Conservation (phyloP, 1,140 invertebrate species). For the Tetramorium alpestre region DNA sequence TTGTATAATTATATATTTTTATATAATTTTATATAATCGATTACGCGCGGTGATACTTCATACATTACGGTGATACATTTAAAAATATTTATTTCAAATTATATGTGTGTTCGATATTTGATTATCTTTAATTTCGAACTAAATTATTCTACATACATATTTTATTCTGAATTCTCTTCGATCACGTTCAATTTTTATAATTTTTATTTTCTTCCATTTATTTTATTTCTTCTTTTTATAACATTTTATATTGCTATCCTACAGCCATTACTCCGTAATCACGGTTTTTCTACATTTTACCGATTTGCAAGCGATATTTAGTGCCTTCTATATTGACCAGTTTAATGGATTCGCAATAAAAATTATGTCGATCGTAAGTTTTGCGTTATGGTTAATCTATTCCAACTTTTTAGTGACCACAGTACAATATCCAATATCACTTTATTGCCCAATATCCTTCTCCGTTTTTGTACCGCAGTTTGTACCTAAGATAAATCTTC, state of each 20-base stretch:
- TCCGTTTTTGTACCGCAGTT: neutral
- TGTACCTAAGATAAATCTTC: conserved; percentile 16
- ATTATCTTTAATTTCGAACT: neutral
- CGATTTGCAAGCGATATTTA: conserved; percentile 13
- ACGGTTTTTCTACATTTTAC: conserved; percentile 1
- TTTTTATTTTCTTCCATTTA: neutral
- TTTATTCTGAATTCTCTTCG: neutral
- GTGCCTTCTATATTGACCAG: neutral
- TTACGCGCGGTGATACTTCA: neutral
- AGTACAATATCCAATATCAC: conserved; percentile 28
- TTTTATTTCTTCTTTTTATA: neutral
- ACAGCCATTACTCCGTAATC: neutral
- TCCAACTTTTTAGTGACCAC: conserved; percentile 2
- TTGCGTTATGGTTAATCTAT: neutral
- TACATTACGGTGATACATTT: neutral
- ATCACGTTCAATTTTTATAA: neutral
- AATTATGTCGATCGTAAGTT: neutral
- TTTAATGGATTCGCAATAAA: neutral
- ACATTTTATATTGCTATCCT: neutral
- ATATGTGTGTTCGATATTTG: neutral
- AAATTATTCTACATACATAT: neutral
- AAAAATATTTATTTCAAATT: neutral
- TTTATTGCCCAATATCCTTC: conserved; percentile 37
- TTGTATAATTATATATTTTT: no score
- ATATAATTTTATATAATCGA: neutral